Conservation (phyloP, 2,113 vertebrate species). For the Pagrus major region DNA sequence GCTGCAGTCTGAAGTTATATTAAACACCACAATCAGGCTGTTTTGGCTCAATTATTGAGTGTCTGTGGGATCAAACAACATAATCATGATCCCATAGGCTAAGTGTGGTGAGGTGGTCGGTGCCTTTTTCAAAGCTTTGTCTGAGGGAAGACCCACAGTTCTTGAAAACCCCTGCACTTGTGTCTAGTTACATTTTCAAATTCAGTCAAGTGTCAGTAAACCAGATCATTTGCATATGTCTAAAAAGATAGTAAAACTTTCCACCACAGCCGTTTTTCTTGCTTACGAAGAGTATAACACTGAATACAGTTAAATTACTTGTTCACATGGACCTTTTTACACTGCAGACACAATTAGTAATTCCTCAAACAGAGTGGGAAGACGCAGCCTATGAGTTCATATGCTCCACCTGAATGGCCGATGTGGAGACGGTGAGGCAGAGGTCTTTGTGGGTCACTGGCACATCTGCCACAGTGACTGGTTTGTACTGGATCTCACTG, state of each 20-base stretch:
- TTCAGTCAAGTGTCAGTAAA: conserved; percentile 4
- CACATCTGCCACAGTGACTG: conserved; percentile 82
- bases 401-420: conserved; percentile 88
- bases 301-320: conserved; percentile 49
- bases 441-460: conserved; percentile 95
- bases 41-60: no score
- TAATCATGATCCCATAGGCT: no score
- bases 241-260: not conserved
- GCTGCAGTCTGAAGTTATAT: no score
- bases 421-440: conserved; percentile 98
- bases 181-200: not conserved
- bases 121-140: no score
- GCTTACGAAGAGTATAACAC: conserved; percentile 21
- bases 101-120: no score
- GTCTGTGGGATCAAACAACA: no score
- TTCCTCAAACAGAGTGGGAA: conserved; percentile 34
- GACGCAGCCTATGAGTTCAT: conserved; percentile 83
- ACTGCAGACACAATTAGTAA: conserved; percentile 37
- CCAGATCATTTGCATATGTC: not conserved
- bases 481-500: conserved; percentile 86
- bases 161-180: no score
- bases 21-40: no score
- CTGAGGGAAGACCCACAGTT: no score
- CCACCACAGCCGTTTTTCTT: not conserved
- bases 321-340: conserved; percentile 51